Conservation (phyloP, 2,113 vertebrate genomes). For the Mastomys natalensis region DNA sequence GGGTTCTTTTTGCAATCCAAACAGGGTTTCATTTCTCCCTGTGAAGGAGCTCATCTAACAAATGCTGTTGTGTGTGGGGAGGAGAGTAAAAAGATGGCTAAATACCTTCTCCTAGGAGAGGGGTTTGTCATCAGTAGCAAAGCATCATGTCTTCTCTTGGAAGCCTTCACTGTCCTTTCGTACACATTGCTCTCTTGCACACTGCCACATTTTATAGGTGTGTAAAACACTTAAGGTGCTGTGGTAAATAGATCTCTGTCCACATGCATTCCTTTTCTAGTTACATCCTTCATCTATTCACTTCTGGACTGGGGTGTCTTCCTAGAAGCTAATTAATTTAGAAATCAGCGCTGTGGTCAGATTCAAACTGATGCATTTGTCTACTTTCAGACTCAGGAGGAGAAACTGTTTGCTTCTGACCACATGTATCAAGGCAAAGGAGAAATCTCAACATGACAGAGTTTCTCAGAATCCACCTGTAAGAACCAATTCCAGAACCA, state of each 20-base stretch:
- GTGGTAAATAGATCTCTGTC: slow-evolving; percentile 43
- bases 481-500: not conserved
- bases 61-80: not conserved
- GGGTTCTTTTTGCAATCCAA: not conserved
- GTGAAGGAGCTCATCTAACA: not conserved
- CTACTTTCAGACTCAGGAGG: not conserved
- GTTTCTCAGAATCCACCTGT: not conserved
- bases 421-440: not conserved
- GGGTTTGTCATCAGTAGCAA: not conserved
- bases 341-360: slow-evolving; percentile 11
- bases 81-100: not conserved
- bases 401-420: not conserved
- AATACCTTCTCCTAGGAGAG: not conserved
- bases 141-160: not conserved
- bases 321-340: slow-evolving; percentile 36
- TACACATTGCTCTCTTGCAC: not conserved
- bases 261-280: slow-evolving; percentile 1
- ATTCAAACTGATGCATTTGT: not conserved
- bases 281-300: not conserved
- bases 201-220: not conserved
- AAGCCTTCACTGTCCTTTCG: not conserved
- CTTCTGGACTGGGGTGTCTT: slow-evolving; percentile 19
- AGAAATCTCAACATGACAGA: not conserved
- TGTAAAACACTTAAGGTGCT: not conserved
- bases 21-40: not conserved